Evolutionary conservation across 2,888 invertebrate species (phyloP), one percentile per base, ranked within the genome.

Genomic region (Microctonus hyperodae): DNA sequence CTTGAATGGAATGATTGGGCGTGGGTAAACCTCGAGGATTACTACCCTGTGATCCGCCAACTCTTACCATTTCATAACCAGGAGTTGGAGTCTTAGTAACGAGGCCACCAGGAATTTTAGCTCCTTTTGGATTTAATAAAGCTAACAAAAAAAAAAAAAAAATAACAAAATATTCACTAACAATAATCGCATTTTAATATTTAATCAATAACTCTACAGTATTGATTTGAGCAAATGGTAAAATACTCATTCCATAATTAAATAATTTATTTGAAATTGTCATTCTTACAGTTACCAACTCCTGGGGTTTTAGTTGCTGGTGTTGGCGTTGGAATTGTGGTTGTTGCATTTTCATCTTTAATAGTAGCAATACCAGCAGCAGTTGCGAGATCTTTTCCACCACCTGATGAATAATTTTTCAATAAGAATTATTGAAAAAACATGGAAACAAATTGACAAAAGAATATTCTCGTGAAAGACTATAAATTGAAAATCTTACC

Each of bases 351-450:
- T 69, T 88, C 87, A 71, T 86, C 85, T 73, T 90, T 90, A 61
- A 85, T 88, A 76, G 85, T 87, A 31, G 86, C 88, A 78, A 91
- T 86, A 20, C 88, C 88, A 0, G 91, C 91, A 0, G 93, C 92
- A n/a, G 94, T 91, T 4, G 93, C 92, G 79, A 95, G 85, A 78
- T 94, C 93, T 81, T 93, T 94, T 16, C 95, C 95, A 13, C 95
- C 95, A 75, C 95, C 95, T 92, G 79, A 70, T 77, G 84, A 59
- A 48, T 57, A 56, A 48, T 64, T 64, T 22, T 55, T 1, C 1
- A 23, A 11, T 51, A 23, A 28, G 53, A 58, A 23, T n/a, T 16
- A 58, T 23, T 20, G 7, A 31, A 40, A 37, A 20, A 33, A 51
- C 23, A n/a, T 9, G 53, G 33, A 22, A 51, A 10, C n/a, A n/a